Percentiles rank a stretch among this genome's conserved stretches.
phyloP scores from a whole-genome alignment of 2,797 vertebrate species.

The Harpagifer antarcticus region DNA sequence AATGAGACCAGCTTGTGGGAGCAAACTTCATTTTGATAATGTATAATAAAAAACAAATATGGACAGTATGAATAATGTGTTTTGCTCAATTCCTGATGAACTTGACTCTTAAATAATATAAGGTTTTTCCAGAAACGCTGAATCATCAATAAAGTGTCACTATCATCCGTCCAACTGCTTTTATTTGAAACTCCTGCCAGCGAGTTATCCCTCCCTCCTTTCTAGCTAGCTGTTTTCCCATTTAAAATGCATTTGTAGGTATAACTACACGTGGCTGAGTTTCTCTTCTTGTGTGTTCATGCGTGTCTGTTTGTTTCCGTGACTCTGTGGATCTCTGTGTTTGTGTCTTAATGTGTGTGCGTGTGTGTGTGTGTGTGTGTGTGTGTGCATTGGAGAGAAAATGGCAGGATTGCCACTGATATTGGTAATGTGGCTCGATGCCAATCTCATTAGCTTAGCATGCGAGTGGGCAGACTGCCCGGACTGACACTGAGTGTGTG shows the following conservation, averaged over 20 bases:
- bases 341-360: not conserved
- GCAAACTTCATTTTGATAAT: not conserved
- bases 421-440: constrained; percentile 74
- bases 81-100: not conserved
- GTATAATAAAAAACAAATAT: not conserved
- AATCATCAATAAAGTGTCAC: not conserved
- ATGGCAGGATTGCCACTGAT: constrained; percentile 69
- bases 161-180: constrained; percentile 7
- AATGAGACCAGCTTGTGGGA: not conserved
- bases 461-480: constrained; percentile 78
- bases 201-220: constrained; percentile 15
- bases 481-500: constrained; percentile 38
- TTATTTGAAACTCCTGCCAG: constrained; percentile 22
- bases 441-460: constrained; percentile 85
- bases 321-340: constrained; percentile 28
- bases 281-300: constrained; percentile 49
- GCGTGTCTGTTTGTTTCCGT: constrained; percentile 48
- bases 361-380: no score
- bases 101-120: not conserved
- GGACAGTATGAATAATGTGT: not conserved
- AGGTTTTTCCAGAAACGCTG: not conserved
- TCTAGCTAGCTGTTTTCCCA: constrained; percentile 14
- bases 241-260: constrained; percentile 37
- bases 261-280: constrained; percentile 36
- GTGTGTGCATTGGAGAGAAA: constrained; percentile 29